Conservation (phyloP, 2,888 invertebrate genomes). For the Erebia epiphron region DNA sequence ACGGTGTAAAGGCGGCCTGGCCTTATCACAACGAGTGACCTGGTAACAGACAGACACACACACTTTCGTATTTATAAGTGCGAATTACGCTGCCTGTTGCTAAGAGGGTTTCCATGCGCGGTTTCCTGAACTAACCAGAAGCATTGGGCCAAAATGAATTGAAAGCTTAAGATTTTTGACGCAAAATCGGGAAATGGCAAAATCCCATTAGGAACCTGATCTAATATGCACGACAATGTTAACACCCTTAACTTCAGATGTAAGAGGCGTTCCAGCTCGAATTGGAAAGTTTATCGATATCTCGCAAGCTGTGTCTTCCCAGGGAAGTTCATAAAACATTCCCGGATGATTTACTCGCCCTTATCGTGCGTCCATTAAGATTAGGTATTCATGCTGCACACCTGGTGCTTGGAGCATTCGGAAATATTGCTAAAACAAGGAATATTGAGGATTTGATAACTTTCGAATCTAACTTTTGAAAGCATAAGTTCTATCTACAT, state of each 20-base stretch:
- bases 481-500: background rate
- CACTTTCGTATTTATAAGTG: too few relatives aligned
- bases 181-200: slow-evolving; percentile 14
- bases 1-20: too few relatives aligned
- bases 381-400: slow-evolving; percentile 78
- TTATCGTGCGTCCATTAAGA: slow-evolving; percentile 76
- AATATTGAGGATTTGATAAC: slow-evolving; percentile 17
- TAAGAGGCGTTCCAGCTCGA: slow-evolving; percentile 44
- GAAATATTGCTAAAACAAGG: slow-evolving; percentile 16
- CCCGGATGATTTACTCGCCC: slow-evolving; percentile 73
- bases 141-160: too few relatives aligned
- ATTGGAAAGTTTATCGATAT: slow-evolving; percentile 9
- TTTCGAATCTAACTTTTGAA: slow-evolving; percentile 4
- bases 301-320: slow-evolving; percentile 73
- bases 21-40: too few relatives aligned
- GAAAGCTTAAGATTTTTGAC: background rate
- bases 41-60: too few relatives aligned
- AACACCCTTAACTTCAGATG: slow-evolving; percentile 49
- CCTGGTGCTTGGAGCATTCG: slow-evolving; percentile 68
- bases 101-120: too few relatives aligned
- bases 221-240: slow-evolving; percentile 38
- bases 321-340: slow-evolving; percentile 68
- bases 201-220: slow-evolving; percentile 35
- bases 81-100: too few relatives aligned
- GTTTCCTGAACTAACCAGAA: too few relatives aligned